These are phyloP conservation scores for Epizoanthus scotinus DNA, from an alignment of 92 coral and sea anemone species.

Conservation along the genomic window DNA sequence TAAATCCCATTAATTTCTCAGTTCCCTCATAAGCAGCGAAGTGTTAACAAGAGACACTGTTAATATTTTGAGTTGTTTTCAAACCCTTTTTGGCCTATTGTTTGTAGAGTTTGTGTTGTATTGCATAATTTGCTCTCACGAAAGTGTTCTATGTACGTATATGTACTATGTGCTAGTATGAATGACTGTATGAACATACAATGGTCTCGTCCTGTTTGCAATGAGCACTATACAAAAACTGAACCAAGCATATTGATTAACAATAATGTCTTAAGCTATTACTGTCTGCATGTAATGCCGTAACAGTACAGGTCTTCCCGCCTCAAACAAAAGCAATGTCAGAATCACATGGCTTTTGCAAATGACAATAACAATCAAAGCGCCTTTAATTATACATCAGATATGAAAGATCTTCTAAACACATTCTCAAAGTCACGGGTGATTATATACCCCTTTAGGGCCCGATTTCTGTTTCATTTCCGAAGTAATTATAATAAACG, in stretches of 20 bases:
- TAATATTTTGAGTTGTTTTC: neutral
- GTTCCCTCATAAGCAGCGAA: constrained; percentile 9
- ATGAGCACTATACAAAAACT: constrained; percentile 12
- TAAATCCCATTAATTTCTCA: constrained; percentile 9
- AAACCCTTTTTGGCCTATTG: constrained; percentile 4
- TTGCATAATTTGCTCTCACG: neutral
- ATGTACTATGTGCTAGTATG: too few relatives aligned
- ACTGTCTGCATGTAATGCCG: neutral
- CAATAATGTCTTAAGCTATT: constrained; percentile 26
- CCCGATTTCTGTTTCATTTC: neutral
- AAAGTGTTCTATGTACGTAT: neutral
- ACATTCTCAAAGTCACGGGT: constrained; percentile 19
- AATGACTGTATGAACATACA: constrained; percentile 2
- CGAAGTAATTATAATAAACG: neutral
- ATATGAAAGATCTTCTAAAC: constrained; percentile 5
- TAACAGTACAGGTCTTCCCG: constrained; percentile 16
- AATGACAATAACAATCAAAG: constrained; percentile 4
- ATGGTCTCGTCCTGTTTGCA: neutral
- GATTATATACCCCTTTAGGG: neutral
- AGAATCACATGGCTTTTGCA: constrained; percentile 33
- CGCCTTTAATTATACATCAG: constrained; percentile 1
- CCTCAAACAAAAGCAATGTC: constrained; percentile 1
- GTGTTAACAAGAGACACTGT: neutral
- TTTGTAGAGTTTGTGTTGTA: neutral
- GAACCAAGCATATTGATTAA: constrained; percentile 3